Conservation (phyloP, 2,797 vertebrate genomes). For the Alcedo quadribrachys region DNA sequence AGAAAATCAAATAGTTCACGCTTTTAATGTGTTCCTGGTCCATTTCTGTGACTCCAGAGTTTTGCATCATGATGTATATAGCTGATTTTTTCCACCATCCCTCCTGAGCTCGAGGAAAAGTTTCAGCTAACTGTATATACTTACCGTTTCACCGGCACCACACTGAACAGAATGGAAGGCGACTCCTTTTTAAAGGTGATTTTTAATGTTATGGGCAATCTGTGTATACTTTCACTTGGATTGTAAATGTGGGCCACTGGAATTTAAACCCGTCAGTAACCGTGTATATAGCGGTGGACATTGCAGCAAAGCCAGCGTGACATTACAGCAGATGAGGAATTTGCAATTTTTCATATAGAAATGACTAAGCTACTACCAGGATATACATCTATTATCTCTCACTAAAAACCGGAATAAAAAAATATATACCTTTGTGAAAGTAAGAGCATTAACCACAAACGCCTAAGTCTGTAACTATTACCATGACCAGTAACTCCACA, state of each 20-base stretch:
- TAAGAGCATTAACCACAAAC: neutral
- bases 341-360: neutral
- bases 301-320: neutral
- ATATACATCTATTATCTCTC: neutral
- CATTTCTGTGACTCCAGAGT: neutral
- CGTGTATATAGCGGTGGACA: neutral
- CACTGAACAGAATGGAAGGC: neutral
- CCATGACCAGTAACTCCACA: neutral
- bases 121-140: neutral
- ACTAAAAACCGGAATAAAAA: neutral
- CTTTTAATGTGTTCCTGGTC: neutral
- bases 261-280: constrained; percentile 7
- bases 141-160: constrained; percentile 8
- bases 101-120: neutral
- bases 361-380: neutral
- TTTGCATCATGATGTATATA: neutral
- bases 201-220: neutral
- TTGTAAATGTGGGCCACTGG: neutral
- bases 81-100: neutral
- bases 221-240: neutral
- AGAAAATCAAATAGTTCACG: neutral
- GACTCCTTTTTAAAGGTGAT: neutral
- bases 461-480: neutral
- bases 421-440: neutral
- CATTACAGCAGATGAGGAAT: constrained; percentile 18